A percentile compares a stretch with the other conserved stretches of the same genome.
phyloP scores from a whole-genome alignment of 2,113 vertebrate genomes.

The Tinamus guttatus region DNA sequence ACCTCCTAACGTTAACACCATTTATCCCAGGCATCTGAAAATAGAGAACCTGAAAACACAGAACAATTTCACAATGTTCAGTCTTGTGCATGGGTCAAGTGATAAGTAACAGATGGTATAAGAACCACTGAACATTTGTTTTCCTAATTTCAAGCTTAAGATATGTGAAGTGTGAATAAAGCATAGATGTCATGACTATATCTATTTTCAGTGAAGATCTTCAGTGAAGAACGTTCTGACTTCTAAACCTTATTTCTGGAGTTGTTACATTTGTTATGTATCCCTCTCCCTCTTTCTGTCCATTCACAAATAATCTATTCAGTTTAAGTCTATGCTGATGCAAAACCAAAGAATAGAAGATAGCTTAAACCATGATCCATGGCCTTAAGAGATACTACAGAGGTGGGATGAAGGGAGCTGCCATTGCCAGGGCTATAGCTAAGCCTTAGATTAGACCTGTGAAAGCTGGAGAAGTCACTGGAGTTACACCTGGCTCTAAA shows the following conservation, averaged over 20 bases:
- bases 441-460: neutral
- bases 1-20: neutral
- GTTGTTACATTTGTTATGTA: neutral
- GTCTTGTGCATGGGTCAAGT: neutral
- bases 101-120: neutral
- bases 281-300: neutral
- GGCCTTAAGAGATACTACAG: neutral
- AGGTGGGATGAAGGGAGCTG: rapidly evolving
- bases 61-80: neutral
- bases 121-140: neutral
- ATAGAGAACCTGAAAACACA: neutral
- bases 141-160: neutral
- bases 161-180: neutral
- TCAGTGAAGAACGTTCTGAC: rapidly evolving
- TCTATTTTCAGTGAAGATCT: neutral
- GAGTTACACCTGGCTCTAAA: neutral
- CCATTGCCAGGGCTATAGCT: neutral
- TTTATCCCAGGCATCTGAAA: neutral
- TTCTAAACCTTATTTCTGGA: neutral
- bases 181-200: neutral
- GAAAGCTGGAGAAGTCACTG: neutral
- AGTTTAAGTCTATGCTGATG: neutral
- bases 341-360: neutral
- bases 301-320: neutral
- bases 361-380: neutral